Conservation (phyloP, 1,140 invertebrate species). For the Hormaphis cornu region DNA sequence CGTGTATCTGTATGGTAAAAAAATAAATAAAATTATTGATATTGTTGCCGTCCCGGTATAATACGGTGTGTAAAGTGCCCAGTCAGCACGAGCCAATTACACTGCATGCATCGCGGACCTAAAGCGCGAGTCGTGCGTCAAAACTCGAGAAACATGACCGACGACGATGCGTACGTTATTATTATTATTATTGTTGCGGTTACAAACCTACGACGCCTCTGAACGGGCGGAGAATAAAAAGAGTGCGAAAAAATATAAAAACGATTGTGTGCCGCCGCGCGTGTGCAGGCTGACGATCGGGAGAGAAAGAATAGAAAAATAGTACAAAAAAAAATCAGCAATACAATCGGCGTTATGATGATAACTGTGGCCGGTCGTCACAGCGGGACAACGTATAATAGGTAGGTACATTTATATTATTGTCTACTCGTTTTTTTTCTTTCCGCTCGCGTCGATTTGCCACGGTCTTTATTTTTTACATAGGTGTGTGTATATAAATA, state of each 20-base stretch:
- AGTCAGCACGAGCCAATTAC: conserved; percentile 32
- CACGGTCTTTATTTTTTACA: neutral
- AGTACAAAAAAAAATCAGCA: too few species aligned
- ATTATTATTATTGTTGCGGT: neutral
- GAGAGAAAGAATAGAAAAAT: too few species aligned
- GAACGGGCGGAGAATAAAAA: neutral
- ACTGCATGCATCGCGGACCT: conserved; percentile 10
- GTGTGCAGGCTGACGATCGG: too few species aligned
- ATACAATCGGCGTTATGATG: too few species aligned
- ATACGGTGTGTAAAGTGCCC: conserved; percentile 7
- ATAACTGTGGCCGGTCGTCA: too few species aligned
- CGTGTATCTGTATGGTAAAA: too few species aligned
- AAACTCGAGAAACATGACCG: neutral
- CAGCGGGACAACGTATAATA: too few species aligned
- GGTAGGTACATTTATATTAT: conserved; percentile 4
- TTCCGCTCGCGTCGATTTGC: neutral
- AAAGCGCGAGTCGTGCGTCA: conserved; percentile 26
- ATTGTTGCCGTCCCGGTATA: neutral
- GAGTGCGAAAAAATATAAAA: too few species aligned
- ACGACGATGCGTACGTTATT: neutral
- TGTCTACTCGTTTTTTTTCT: neutral
- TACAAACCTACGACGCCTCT: neutral
- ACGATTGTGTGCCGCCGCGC: too few species aligned
- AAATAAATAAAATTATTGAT: neutral
- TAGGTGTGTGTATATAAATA: too few species aligned